phyloP scores from a whole-genome alignment of 2,888 invertebrate species.

The Copidosoma aretas region DNA sequence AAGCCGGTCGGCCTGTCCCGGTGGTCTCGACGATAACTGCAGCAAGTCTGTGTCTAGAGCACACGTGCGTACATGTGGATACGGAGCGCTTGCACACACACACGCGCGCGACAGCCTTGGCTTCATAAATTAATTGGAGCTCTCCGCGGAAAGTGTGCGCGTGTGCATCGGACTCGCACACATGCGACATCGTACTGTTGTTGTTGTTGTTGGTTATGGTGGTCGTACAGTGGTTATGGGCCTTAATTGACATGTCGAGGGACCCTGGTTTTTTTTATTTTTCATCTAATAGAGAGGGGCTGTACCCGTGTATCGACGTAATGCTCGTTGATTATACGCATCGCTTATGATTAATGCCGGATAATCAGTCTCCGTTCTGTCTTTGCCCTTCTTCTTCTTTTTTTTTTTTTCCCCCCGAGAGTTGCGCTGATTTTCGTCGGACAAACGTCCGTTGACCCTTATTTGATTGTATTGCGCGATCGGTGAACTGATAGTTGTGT shows the following conservation, averaged over 20 bases:
- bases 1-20: constrained; percentile 6
- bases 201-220: not conserved
- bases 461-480: too few species aligned
- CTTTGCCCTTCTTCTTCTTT: too few species aligned
- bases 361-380: not conserved
- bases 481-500: too few species aligned
- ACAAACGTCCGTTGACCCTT: too few species aligned
- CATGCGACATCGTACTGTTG: not conserved
- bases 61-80: too few species aligned
- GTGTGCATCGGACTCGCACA: not conserved
- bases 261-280: not conserved
- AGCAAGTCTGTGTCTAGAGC: too few species aligned
- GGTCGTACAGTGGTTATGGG: not conserved
- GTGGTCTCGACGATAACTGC: constrained; percentile 18
- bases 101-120: not conserved
- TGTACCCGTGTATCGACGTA: too few species aligned
- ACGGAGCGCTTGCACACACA: too few species aligned
- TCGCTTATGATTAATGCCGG: not conserved
- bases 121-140: constrained; percentile 31
- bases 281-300: too few species aligned
- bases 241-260: constrained; percentile 20
- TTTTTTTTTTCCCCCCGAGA: too few species aligned
- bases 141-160: constrained; percentile 3
- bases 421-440: too few species aligned
- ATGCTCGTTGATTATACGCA: too few species aligned